These are phyloP conservation scores for Ophioninae sp. DNA, from an alignment of 2,888 invertebrate genomes.

Conservation along the genomic window DNA sequence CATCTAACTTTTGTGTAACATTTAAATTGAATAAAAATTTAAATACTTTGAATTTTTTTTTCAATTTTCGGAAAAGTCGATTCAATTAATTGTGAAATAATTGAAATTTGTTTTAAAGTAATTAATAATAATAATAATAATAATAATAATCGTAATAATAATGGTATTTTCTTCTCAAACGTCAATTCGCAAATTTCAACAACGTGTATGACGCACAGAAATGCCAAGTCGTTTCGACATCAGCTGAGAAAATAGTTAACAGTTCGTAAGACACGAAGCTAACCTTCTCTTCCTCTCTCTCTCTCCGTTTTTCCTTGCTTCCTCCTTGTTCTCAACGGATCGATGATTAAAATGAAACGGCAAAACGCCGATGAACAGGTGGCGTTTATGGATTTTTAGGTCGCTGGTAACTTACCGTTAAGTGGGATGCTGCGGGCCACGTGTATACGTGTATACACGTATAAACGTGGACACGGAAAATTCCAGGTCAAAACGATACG, in stretches of 20 bases:
- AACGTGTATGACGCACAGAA: neutral
- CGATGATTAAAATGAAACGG: constrained; percentile 61
- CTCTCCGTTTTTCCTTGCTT: neutral
- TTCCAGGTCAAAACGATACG: constrained; percentile 22
- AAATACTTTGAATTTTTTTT: too few relatives aligned
- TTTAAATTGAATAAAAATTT: too few relatives aligned
- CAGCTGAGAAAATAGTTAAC: constrained; percentile 22
- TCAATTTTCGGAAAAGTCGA: too few relatives aligned
- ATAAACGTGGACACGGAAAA: neutral
- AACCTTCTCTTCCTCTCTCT: constrained; percentile 2
- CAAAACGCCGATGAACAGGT: constrained; percentile 65
- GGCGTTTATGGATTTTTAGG: constrained; percentile 66
- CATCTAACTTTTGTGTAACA: too few relatives aligned
- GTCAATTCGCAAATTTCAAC: neutral
- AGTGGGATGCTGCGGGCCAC: constrained; percentile 65
- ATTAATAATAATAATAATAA: neutral
- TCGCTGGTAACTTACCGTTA: constrained; percentile 68
- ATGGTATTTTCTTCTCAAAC: neutral
- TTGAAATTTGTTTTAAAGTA: neutral
- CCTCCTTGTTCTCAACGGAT: constrained; percentile 33
- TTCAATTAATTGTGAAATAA: too few relatives aligned
- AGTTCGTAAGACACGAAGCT: constrained; percentile 8
- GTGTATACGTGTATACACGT: constrained; percentile 8
- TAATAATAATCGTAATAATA: neutral
- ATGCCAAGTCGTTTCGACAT: constrained; percentile 1